Percentiles rank a stretch among this genome's conserved stretches.
These are phyloP conservation scores for Drosophila hamatofila DNA, from an alignment of 2,888 invertebrate species.

Conservation along the genomic window DNA sequence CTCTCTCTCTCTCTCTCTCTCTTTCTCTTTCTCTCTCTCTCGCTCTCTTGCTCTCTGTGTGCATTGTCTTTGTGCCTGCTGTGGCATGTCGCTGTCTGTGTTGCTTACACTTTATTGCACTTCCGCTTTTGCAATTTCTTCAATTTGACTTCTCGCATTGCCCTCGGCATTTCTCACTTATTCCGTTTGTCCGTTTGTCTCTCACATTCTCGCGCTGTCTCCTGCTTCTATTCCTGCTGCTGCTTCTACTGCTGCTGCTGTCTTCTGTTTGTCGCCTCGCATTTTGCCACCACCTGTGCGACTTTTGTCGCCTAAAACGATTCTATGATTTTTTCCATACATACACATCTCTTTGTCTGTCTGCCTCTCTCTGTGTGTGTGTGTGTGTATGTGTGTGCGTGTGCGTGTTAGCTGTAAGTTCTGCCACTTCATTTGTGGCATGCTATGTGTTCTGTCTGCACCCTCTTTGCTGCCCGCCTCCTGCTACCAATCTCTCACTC, in stretches of 20 bases:
- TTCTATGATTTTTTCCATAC: constrained; percentile 62
- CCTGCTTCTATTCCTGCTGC: neutral
- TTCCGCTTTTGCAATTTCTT: constrained; percentile 67
- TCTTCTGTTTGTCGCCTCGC: constrained; percentile 11
- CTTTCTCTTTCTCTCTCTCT: neutral
- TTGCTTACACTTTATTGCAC: constrained; percentile 69
- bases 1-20: neutral
- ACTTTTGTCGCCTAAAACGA: constrained; percentile 61
- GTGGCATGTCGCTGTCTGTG: constrained; percentile 22
- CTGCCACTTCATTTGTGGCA: constrained; percentile 72
- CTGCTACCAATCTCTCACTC: constrained; percentile 6
- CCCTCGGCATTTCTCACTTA: constrained; percentile 15
- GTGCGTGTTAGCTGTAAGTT: constrained; percentile 31
- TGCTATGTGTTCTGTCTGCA: constrained; percentile 25
- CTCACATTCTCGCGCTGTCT: constrained; percentile 10
- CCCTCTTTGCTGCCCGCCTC: neutral
- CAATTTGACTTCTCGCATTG: constrained; percentile 49
- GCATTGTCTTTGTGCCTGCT: constrained; percentile 19
- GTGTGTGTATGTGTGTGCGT: neutral
- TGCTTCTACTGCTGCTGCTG: neutral
- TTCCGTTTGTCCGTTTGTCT: constrained; percentile 6
- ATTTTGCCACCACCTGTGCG: constrained; percentile 40
- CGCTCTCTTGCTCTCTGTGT: neutral
- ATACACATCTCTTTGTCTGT: constrained; percentile 4
- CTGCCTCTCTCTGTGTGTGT: neutral